Evolutionary conservation across 2,888 invertebrate species (phyloP), one percentile per base, ranked within the genome.

Genomic region (Cyclophora albipunctata): DNA sequence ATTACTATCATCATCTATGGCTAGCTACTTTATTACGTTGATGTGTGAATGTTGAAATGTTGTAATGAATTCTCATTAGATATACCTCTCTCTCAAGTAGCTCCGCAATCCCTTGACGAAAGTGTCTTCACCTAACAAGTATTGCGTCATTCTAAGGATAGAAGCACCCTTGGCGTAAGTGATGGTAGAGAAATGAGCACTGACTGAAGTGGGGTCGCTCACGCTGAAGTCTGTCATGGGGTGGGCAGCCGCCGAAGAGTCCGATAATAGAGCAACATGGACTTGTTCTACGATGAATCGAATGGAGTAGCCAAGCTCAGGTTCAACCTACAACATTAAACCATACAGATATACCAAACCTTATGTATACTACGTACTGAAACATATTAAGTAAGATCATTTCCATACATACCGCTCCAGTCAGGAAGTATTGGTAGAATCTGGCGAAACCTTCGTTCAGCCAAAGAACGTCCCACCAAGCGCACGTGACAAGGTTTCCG

Each of bases 391-490:
- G n/a, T 40, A 5, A 5, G 3, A 40, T 40, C 40, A n/a, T 40
- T 20, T 20, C 20, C 20, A 20, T 20, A 33, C 42, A 71, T 75
- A 91, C 91, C 66, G 69, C 57, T 0, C 85, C 84, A 4, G 91
- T 90, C 4, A 90, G 87, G 50, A 89, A 90, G 71, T 93, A 95
- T 70, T 95, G 92, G 65, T 94, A 93, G 71, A 90, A 94, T 61
- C 91, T 86, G 0, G 93, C 94, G 54, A 94, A 94, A 4, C 89
- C 92, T 71, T 92, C 92, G 65, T 91, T 92, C 0, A 94, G 79
- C 93, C 94, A 94, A 2, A 93, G 84, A 62, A 91, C 91, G 52
- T 91, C 90, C 94, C 94, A 95, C 94, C 94, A 94, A 40, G 91
- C 90, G 50, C 92, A 91, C 0, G 94, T 94, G 20, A 95, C 92